A percentile compares a stretch with the other conserved stretches of the same genome.
phyloP scores from a whole-genome alignment of 2,888 invertebrate genomes.

The Portevinia maculata region DNA sequence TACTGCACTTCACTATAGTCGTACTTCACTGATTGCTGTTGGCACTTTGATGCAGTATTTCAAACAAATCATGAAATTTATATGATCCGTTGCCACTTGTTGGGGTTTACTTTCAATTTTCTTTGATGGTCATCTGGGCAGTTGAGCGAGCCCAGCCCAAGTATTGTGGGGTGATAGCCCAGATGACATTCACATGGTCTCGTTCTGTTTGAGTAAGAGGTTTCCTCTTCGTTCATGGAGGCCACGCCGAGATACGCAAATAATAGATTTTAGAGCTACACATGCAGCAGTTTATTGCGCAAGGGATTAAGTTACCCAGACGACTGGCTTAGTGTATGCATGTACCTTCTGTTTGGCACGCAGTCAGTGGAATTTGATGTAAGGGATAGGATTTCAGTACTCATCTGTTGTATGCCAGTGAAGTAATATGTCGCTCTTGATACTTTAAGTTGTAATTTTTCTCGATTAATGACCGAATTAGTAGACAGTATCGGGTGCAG shows the following conservation, averaged over 20 bases:
- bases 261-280: conserved; percentile 46
- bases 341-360: conserved; percentile 27
- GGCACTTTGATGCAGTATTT: conserved; percentile 57
- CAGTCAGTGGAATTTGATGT: conserved; percentile 47
- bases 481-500: not conserved
- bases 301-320: conserved; percentile 69
- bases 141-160: conserved; percentile 30
- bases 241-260: conserved; percentile 43
- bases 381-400: conserved; percentile 50
- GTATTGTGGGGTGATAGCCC: conserved; percentile 14
- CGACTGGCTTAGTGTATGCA: conserved; percentile 30
- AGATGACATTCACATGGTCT: conserved; percentile 74
- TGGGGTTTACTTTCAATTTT: conserved; percentile 64
- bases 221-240: conserved; percentile 25
- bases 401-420: conserved; percentile 57
- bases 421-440: conserved; percentile 67
- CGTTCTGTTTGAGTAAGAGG: conserved; percentile 74
- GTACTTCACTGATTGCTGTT: conserved; percentile 35
- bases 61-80: conserved; percentile 42
- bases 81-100: conserved; percentile 57
- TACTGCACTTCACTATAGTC: conserved; percentile 30
- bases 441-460: conserved; percentile 16
- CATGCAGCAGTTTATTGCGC: conserved; percentile 48
- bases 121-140: conserved; percentile 57
- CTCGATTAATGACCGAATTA: not conserved